These are phyloP conservation scores for Drosophila neonasuta DNA, from an alignment of 2,888 invertebrate genomes.

Conservation along the genomic window DNA sequence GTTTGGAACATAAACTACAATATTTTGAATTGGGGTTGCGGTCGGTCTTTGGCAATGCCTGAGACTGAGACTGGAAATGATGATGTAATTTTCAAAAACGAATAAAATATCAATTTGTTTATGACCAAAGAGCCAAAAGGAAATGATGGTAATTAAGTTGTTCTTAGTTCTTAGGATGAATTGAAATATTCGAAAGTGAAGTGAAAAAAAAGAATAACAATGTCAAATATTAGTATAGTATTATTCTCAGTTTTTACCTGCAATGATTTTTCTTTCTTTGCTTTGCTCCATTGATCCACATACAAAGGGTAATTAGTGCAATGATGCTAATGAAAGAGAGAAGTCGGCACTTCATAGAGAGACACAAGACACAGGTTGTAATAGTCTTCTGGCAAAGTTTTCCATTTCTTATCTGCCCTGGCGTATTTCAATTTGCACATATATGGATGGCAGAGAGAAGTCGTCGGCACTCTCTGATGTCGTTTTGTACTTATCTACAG, in stretches of 20 bases:
- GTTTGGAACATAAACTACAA: constrained; percentile 51
- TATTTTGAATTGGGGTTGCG: constrained; percentile 45
- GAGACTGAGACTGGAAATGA: constrained; percentile 8
- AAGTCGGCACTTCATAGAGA: neutral
- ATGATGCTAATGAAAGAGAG: constrained; percentile 53
- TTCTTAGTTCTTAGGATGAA: constrained; percentile 5
- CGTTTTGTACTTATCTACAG: constrained; percentile 34
- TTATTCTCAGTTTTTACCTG: too few relatives aligned
- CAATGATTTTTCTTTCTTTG: neutral
- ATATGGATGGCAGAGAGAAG: neutral
- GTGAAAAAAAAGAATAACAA: neutral
- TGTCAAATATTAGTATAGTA: too few relatives aligned
- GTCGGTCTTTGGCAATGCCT: constrained; percentile 29
- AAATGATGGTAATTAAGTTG: constrained; percentile 41
- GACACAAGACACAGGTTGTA: neutral
- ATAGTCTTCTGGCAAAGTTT: neutral
- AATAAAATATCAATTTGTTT: constrained; percentile 30
- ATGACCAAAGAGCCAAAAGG: constrained; percentile 26
- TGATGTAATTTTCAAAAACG: constrained; percentile 39
- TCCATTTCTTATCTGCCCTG: constrained; percentile 58
- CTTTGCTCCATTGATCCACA: constrained; percentile 35
- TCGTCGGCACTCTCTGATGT: constrained; percentile 65
- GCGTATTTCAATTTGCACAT: constrained; percentile 65
- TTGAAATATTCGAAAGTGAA: neutral
- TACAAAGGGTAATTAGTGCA: constrained; percentile 52